Percentiles rank a stretch among this genome's conserved stretches.
These are phyloP conservation scores for Idaea dimidiata DNA, from an alignment of 2,888 invertebrate genomes.

Conservation along the genomic window DNA sequence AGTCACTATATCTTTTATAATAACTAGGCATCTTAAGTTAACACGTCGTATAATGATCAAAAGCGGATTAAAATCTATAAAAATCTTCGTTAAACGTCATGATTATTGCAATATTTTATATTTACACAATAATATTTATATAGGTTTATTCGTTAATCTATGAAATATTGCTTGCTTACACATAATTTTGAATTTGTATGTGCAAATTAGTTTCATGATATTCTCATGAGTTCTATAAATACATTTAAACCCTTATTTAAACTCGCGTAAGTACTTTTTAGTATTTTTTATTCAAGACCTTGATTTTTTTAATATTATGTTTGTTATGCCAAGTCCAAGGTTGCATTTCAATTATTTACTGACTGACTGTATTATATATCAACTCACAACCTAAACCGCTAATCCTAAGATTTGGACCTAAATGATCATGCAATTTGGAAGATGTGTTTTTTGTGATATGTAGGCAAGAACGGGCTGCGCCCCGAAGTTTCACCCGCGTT, in stretches of 20 bases:
- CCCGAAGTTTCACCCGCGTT: too few species aligned
- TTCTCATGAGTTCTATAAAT: background rate
- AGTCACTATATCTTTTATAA: background rate
- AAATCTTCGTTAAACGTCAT: conserved; percentile 4
- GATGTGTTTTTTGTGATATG: too few species aligned
- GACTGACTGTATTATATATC: too few species aligned
- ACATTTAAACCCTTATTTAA: background rate
- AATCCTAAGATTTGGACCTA: too few species aligned
- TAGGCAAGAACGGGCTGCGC: too few species aligned
- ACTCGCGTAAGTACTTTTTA: too few species aligned
- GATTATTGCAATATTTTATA: background rate
- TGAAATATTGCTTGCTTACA: background rate
- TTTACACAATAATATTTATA: conserved; percentile 7
- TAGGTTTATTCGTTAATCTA: background rate
- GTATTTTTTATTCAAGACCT: too few species aligned
- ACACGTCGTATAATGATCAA: background rate
- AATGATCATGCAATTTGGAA: too few species aligned
- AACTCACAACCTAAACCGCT: too few species aligned
- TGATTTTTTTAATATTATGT: too few species aligned
- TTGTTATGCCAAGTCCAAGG: too few species aligned
- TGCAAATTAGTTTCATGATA: background rate
- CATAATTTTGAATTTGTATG: background rate
- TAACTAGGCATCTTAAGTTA: background rate
- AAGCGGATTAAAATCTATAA: conserved; percentile 10
- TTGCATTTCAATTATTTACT: too few species aligned